These are phyloP conservation scores for Tenthredo notha DNA, from an alignment of 2,888 invertebrate genomes.

Conservation along the genomic window DNA sequence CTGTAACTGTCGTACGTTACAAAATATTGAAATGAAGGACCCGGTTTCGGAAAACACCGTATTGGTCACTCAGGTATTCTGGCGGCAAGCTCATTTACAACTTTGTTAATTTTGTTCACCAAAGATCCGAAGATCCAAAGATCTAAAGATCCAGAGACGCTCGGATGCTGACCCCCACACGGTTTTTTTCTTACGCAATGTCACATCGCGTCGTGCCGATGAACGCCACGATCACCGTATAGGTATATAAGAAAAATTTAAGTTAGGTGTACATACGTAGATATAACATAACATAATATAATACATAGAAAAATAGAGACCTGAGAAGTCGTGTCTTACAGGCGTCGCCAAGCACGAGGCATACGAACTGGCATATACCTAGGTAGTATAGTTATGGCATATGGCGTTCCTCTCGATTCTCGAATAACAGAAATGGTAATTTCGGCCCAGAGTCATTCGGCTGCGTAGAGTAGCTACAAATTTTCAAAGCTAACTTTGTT, in stretches of 20 bases:
- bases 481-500: conserved; percentile 24
- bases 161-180: conserved; percentile 29
- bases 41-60: conserved; percentile 62
- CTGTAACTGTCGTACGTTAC: conserved; percentile 56
- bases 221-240: not conserved
- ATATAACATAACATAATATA: conserved; percentile 16
- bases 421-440: conserved; percentile 48
- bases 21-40: conserved; percentile 66
- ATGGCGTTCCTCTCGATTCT: conserved; percentile 19
- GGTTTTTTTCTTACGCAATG: conserved; percentile 23
- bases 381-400: not conserved
- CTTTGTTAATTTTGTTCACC: conserved; percentile 65
- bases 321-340: too few relatives aligned
- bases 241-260: not conserved
- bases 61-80: conserved; percentile 63
- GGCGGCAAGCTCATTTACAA: conserved; percentile 64
- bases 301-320: not conserved
- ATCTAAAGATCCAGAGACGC: conserved; percentile 1
- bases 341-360: not conserved
- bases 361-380: not conserved
- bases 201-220: not conserved
- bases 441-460: conserved; percentile 7
- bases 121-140: conserved; percentile 41
- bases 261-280: not conserved
- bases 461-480: not conserved